Evolutionary conservation across 2,888 invertebrate species (phyloP).

Genomic region (Rapana venosa): DNA sequence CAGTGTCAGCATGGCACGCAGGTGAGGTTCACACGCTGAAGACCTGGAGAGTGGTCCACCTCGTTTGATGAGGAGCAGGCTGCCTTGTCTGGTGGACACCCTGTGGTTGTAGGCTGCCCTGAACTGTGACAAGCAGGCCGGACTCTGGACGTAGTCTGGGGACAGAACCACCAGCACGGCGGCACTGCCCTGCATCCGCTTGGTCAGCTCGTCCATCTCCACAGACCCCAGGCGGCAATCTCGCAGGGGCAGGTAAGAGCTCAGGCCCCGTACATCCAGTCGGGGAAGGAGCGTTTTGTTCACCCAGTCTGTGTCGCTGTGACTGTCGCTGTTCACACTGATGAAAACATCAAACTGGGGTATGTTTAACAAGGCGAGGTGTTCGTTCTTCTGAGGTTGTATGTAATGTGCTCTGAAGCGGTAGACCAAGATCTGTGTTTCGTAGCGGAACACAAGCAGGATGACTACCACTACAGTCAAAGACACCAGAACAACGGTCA

Average conservation of each 20-base stretch:
- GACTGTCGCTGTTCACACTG: slow-evolving; percentile 12
- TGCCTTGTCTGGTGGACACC: not conserved
- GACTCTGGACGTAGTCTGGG: slow-evolving; percentile 9
- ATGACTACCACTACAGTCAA: not conserved
- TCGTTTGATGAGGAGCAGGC: not conserved
- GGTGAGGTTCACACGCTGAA: not conserved
- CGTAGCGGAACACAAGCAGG: slow-evolving; percentile 24
- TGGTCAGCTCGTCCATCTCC: slow-evolving; percentile 32
- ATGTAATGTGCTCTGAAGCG: not conserved
- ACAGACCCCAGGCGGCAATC: slow-evolving; percentile 26
- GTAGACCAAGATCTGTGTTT: not conserved
- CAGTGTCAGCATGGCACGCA: slow-evolving; percentile 35
- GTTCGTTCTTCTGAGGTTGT: not conserved
- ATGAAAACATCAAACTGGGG: slow-evolving; percentile 20
- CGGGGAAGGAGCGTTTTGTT: not conserved
- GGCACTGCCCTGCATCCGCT: slow-evolving; percentile 19
- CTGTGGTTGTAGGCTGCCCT: slow-evolving; percentile 24
- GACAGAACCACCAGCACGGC: slow-evolving; percentile 27
- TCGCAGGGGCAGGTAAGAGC: slow-evolving; percentile 12
- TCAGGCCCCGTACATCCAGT: slow-evolving; percentile 6
- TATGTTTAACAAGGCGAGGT: not conserved
- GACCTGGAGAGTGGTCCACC: not conserved
- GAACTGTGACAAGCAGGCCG: slow-evolving; percentile 34
- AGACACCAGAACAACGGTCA: not conserved
- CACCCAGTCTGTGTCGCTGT: slow-evolving; percentile 28